phyloP scores from a whole-genome alignment of 2,888 invertebrate genomes.

The Cerceris rybyensis region DNA sequence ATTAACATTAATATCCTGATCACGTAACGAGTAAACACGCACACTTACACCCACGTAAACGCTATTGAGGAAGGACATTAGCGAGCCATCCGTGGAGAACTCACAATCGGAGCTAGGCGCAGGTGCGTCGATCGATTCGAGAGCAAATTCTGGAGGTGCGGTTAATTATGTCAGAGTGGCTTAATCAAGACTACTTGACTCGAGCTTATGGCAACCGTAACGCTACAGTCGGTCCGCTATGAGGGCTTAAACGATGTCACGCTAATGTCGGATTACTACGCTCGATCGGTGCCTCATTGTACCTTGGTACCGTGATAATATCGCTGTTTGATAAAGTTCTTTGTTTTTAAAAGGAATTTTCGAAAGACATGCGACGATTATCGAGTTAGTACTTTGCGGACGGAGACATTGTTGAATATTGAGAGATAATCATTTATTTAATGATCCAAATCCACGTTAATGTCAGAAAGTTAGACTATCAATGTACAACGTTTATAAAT shows the following conservation, averaged over 20 bases:
- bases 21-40: constrained; percentile 27
- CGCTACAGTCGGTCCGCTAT: constrained; percentile 43
- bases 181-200: constrained; percentile 69
- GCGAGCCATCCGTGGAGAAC: constrained; percentile 36
- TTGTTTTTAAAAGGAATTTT: too few species aligned
- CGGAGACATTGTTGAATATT: too few species aligned
- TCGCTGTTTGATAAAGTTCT: too few species aligned
- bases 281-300: constrained; percentile 10
- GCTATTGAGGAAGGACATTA: constrained; percentile 36
- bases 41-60: constrained; percentile 27
- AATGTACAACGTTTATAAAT: too few species aligned
- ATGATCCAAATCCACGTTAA: too few species aligned
- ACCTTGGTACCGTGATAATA: too few species aligned
- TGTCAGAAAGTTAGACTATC: too few species aligned
- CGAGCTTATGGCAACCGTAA: constrained; percentile 57
- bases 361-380: too few species aligned
- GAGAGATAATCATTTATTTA: too few species aligned
- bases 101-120: constrained; percentile 17
- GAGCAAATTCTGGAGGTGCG: constrained; percentile 64
- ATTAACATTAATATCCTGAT: constrained; percentile 35
- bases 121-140: constrained; percentile 32
- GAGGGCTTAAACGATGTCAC: constrained; percentile 51
- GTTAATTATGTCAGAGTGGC: constrained; percentile 68
- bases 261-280: constrained; percentile 53
- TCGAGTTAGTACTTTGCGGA: too few species aligned